These are phyloP conservation scores for Butorides virescens DNA, from an alignment of 2,113 vertebrate species.

Conservation along the genomic window DNA sequence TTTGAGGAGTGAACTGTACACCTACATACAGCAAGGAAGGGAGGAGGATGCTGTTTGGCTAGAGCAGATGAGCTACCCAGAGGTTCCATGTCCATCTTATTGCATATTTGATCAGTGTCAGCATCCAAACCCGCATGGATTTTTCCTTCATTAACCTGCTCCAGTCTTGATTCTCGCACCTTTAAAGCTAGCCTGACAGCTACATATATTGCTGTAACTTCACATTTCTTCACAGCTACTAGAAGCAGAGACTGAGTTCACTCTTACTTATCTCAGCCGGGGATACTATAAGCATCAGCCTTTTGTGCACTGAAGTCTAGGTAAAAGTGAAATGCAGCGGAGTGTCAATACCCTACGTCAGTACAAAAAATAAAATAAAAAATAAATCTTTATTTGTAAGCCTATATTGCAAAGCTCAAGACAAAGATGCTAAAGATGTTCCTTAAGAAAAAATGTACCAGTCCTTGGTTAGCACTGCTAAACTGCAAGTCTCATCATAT, in stretches of 20 bases:
- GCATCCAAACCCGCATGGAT: neutral
- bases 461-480: neutral
- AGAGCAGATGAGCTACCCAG: neutral
- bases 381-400: neutral
- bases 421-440: neutral
- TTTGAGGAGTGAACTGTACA: neutral
- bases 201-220: neutral
- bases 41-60: neutral
- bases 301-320: neutral
- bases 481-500: neutral
- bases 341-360: neutral
- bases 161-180: neutral
- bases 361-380: neutral
- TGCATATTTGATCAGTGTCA: neutral
- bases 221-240: neutral
- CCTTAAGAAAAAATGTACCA: neutral
- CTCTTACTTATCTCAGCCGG: neutral
- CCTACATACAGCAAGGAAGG: neutral
- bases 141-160: slow-evolving; percentile 6
- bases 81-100: neutral
- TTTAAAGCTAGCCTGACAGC: neutral
- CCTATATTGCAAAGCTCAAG: neutral
- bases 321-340: neutral
- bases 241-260: neutral
- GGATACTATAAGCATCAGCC: neutral